Base-by-base conservation (phyloP, 2,888 invertebrate genomes). In the Antheraea assamensis region DNA sequence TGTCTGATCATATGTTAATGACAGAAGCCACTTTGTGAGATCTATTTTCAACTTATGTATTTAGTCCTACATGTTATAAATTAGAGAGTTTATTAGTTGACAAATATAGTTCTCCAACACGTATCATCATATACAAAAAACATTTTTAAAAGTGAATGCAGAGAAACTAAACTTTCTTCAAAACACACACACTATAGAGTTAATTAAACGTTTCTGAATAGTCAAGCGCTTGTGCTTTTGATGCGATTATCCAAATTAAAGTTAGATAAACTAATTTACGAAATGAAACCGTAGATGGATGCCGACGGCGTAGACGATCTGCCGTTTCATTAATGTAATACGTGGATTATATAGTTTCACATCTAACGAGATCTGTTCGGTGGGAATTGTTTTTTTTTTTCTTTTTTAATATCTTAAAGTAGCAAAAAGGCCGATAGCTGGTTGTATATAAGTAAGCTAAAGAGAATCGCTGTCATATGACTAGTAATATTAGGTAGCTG, bases 211-310 rank as follows among this genome's bases (percentile, higher is more conserved):
- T 68, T 35, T 68, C 68, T 68, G 31, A 68, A 68, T n/a, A 68
- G 35, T 7, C 2, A n/a, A 35, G 19, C 35, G 15, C 21, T 35
- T 74, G n/a, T n/a, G 71, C 35, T n/a, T 31, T 35, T 74, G 71
- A 68, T 52, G 71, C 66, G 71, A 71, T 92, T 85, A 85, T 84
- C 86, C 84, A 90, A 90, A 92, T 92, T 89, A 89, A 93, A 93
- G 89, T 90, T 91, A 92, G 27, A 90, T 90, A 92, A 92, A 93
- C 93, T 91, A 90, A 92, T 92, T 89, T 87, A 78, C 81, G 80
- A 88, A 92, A 91, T 90, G 89, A 90, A 84, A 73, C 74, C 74
- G 74, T 75, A 73, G 74, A 74, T 68, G 64, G 73, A 74, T 70
- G 35, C 31, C 64, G 42, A 68, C 64, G 73, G 61, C 70, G 52